Percentiles rank a stretch among this genome's conserved stretches.
Evolutionary conservation across 2,113 vertebrate genomes (phyloP).

Genomic region (Ellobius talpinus): DNA sequence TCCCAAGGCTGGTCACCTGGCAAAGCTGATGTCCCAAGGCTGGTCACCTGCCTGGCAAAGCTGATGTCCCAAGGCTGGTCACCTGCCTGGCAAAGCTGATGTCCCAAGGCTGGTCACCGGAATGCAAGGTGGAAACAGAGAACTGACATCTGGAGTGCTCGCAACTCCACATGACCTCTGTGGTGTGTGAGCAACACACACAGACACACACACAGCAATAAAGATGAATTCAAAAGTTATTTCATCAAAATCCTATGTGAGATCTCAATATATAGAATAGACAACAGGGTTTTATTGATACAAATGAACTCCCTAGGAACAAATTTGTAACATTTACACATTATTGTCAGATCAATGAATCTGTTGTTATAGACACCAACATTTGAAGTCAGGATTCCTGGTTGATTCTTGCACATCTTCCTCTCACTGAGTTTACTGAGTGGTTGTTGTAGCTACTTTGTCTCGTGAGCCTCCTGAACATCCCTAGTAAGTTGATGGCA

Average conservation of each 20-base stretch:
- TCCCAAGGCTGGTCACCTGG: too few relatives aligned
- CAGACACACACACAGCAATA: not conserved
- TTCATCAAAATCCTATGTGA: slow-evolving; percentile 20
- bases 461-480: not conserved
- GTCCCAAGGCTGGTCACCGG: not conserved
- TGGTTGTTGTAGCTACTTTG: not conserved
- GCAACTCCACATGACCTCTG: not conserved
- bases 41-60: too few relatives aligned
- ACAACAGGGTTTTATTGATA: slow-evolving; percentile 5
- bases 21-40: not conserved
- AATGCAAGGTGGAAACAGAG: not conserved
- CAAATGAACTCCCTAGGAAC: not conserved
- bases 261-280: not conserved
- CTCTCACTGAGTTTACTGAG: not conserved
- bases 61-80: not conserved
- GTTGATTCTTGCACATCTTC: not conserved
- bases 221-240: not conserved
- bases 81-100: not conserved
- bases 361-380: not conserved
- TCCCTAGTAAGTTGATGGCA: not conserved
- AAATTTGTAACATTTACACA: not conserved
- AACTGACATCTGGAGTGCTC: not conserved
- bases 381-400: slow-evolving; percentile 5
- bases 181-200: not conserved
- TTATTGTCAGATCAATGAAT: not conserved